phyloP scores from a whole-genome alignment of 2,888 invertebrate genomes.

The Euplexia lucipara region DNA sequence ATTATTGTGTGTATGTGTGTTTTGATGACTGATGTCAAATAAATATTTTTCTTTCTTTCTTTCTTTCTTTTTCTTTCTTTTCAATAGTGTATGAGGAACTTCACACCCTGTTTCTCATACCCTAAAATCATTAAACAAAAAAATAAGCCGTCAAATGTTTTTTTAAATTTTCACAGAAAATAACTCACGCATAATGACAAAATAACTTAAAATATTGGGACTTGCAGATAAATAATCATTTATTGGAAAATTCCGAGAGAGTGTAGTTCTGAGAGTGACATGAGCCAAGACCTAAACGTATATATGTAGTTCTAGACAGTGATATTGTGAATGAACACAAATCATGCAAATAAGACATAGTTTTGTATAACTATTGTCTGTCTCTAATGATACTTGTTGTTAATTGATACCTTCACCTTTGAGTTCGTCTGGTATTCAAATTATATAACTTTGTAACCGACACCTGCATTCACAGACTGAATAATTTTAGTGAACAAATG shows the following conservation, averaged over 20 bases:
- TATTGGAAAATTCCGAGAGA: neutral
- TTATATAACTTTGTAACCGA: constrained; percentile 10
- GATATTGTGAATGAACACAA: constrained; percentile 19
- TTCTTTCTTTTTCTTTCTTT: too few relatives aligned
- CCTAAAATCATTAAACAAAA: too few relatives aligned
- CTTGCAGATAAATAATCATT: too few relatives aligned
- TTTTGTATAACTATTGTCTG: constrained; percentile 15
- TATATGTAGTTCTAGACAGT: constrained; percentile 10
- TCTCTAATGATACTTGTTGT: constrained; percentile 14
- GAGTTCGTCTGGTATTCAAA: constrained; percentile 23
- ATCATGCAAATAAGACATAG: constrained; percentile 22
- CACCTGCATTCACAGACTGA: constrained; percentile 15
- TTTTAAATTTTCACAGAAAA: too few relatives aligned
- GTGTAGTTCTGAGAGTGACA: neutral
- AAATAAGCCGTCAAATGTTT: too few relatives aligned
- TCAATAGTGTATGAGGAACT: too few relatives aligned
- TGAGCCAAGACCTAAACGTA: neutral
- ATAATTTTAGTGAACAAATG: neutral
- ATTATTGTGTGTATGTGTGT: too few relatives aligned
- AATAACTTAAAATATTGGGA: too few relatives aligned
- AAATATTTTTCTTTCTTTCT: too few relatives aligned
- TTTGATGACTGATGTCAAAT: too few relatives aligned
- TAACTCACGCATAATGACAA: too few relatives aligned
- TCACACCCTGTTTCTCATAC: too few relatives aligned
- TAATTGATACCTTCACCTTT: constrained; percentile 8